phyloP scores from a whole-genome alignment of 2,113 vertebrate genomes.

The Gymnarchus niloticus region DNA sequence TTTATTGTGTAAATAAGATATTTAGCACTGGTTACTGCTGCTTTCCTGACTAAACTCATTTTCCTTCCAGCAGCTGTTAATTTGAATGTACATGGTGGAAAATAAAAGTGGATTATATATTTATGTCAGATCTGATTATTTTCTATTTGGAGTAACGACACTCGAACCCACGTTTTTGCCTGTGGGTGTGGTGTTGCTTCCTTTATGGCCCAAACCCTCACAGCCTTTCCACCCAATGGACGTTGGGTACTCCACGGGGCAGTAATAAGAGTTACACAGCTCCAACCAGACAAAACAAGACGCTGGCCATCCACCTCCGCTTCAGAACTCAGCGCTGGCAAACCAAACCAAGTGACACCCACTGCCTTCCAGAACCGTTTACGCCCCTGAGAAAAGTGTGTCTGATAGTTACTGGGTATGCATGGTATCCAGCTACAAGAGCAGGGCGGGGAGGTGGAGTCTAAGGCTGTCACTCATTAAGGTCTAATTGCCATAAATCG shows the following conservation, averaged over 20 bases:
- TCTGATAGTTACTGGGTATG: not conserved
- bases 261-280: no score
- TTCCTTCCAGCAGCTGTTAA: slow-evolving; percentile 1
- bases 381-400: not conserved
- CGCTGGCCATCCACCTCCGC: not conserved
- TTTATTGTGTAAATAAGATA: slow-evolving; percentile 50
- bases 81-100: not conserved
- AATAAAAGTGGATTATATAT: slow-evolving; percentile 1
- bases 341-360: not conserved
- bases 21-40: slow-evolving; percentile 38
- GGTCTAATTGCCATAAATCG: no score
- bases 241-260: no score
- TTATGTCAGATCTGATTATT: not conserved
- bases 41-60: not conserved
- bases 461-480: not conserved
- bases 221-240: not conserved
- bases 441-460: not conserved
- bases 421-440: not conserved
- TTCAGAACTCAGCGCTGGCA: not conserved
- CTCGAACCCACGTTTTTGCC: not conserved
- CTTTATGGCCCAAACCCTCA: no score
- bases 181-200: no score
- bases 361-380: not conserved
- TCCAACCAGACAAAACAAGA: not conserved
- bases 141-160: not conserved